Evolutionary conservation across 2,113 vertebrate genomes (phyloP).

Genomic region (Plecotus auritus): DNA sequence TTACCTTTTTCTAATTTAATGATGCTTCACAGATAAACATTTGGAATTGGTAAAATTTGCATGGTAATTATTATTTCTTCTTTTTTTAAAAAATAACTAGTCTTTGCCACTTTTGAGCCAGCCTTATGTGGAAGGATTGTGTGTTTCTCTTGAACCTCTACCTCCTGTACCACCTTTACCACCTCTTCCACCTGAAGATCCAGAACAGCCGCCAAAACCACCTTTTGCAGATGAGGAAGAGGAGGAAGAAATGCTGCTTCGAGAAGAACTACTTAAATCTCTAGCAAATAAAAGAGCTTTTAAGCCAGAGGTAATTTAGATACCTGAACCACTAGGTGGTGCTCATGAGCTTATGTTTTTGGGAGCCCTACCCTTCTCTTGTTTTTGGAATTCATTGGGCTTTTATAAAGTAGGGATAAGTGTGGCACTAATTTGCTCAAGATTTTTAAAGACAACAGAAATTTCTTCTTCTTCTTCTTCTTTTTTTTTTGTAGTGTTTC

Average conservation of each 20-base stretch:
- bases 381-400: neutral
- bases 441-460: slow-evolving; percentile 29
- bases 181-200: slow-evolving; percentile 90
- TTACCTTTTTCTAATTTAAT: slow-evolving; percentile 40
- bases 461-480: neutral
- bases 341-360: slow-evolving; percentile 34
- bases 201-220: slow-evolving; percentile 93
- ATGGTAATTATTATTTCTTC: slow-evolving; percentile 25
- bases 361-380: neutral
- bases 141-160: slow-evolving; percentile 75
- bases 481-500: neutral
- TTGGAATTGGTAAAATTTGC: slow-evolving; percentile 41
- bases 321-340: slow-evolving; percentile 71
- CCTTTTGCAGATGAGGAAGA: slow-evolving; percentile 98
- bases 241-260: slow-evolving; percentile 97
- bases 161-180: slow-evolving; percentile 87
- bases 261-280: slow-evolving; percentile 95
- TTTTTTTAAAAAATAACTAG: slow-evolving; percentile 61
- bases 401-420: neutral
- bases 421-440: neutral
- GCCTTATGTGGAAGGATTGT: slow-evolving; percentile 79
- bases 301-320: slow-evolving; percentile 83
- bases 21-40: neutral
- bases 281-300: slow-evolving; percentile 90
- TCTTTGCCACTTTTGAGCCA: slow-evolving; percentile 77